Base-by-base conservation (phyloP, 2,797 vertebrate species). In the Heterohyrax brucei region DNA sequence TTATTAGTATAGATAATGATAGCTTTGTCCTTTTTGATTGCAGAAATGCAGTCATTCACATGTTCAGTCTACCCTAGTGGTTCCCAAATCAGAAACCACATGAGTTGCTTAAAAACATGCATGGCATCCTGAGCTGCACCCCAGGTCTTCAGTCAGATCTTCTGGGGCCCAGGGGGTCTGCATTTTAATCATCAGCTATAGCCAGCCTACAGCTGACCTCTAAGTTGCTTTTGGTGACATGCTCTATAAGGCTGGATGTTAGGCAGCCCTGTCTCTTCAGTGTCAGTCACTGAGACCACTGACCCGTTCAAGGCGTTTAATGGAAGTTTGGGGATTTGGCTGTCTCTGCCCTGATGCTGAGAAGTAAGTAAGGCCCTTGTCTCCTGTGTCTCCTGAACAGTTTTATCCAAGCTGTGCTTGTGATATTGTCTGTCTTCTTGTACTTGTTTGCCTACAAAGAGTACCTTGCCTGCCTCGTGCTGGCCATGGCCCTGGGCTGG, bases 401-500 rank as follows among this genome's bases (percentile, higher is more conserved):
- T 98, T 99, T 99, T 97, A 97, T 98, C 96, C 99, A 99, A 98
- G 98, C 99, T 80, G 95, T 98, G 97, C 98, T 99, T 98, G 98
- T 99, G 93, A 98, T 99, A 97, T 97, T 98, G 96, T 99, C 99
- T 91, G 98, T 99, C 97, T 98, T 99, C 98, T 98, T 98, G 96
- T 99, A 99, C 98, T 97, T 98, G 93, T 98, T 98, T 98, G 98
- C 98, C 96, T 98, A 98, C 98, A 98, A 99, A 98, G 98, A 98
- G 96, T 98, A 99, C 97, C 98, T 99, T 2, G 98, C 98, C 93
- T 99, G 98, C 98, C 98, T 99, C 7, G 98, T 99, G 97, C 97
- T 99, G 98, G 98, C 99, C 79, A 99, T 99, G 98, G 98, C 99
- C 93, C 97, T 99, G 56, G 99, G 99, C 95, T 99, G 99, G 99